Conservation (phyloP, 2,888 invertebrate genomes). For the Plagodis dolabraria region DNA sequence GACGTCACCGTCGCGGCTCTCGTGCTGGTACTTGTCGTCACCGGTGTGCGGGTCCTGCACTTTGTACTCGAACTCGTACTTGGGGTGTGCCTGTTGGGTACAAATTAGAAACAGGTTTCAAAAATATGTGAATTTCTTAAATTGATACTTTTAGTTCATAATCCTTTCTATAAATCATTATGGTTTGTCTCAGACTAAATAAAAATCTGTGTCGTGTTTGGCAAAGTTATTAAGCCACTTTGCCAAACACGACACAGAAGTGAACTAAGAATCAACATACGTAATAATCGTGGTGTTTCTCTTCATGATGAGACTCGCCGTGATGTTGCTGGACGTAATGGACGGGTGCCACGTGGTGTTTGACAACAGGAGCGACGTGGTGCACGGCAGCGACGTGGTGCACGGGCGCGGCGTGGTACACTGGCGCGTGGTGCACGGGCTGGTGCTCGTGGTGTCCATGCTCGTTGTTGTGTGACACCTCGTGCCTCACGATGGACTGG, state of each 20-base stretch:
- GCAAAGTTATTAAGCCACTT: too few species aligned
- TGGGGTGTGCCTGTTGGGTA: constrained; percentile 68
- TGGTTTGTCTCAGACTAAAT: neutral
- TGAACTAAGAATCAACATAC: constrained; percentile 42
- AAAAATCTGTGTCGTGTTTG: neutral
- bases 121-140: too few species aligned
- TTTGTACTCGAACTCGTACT: constrained; percentile 82
- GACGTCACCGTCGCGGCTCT: constrained; percentile 80
- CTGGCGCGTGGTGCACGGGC: constrained; percentile 30
- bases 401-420: constrained; percentile 25
- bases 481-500: constrained; percentile 49
- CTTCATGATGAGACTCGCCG: constrained; percentile 36
- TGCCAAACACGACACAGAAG: constrained; percentile 6
- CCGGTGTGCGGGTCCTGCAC: constrained; percentile 83
- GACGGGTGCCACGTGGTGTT: constrained; percentile 27
- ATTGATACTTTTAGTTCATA: too few species aligned
- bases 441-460: constrained; percentile 22
- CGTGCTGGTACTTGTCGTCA: constrained; percentile 82
- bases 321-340: constrained; percentile 35
- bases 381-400: constrained; percentile 35
- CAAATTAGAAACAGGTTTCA: neutral
- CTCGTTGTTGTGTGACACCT: constrained; percentile 37
- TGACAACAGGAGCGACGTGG: constrained; percentile 18
- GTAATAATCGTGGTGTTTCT: constrained; percentile 57
- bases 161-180: too few species aligned